Conservation (phyloP, 2,888 invertebrate species). For the Orthosia incerta region DNA sequence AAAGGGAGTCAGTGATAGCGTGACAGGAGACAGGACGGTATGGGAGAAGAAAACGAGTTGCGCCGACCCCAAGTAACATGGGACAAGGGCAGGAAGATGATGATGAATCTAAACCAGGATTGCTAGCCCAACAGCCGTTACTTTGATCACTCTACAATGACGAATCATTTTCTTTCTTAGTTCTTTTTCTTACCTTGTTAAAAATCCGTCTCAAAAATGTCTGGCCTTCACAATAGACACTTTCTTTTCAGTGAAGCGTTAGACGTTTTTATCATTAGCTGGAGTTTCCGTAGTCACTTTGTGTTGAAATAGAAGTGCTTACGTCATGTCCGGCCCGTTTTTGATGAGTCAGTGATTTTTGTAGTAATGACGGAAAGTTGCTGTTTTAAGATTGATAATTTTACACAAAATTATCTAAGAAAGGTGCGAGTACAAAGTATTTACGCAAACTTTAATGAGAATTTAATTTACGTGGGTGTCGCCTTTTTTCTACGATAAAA, state of each 20-base stretch:
- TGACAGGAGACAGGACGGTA: too few relatives aligned
- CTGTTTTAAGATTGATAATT: slow-evolving; percentile 8
- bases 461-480: not conserved
- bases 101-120: too few relatives aligned
- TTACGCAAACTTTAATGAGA: not conserved
- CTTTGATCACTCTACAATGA: slow-evolving; percentile 10
- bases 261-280: slow-evolving; percentile 59
- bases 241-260: slow-evolving; percentile 42
- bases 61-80: too few relatives aligned
- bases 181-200: slow-evolving; percentile 28
- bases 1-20: too few relatives aligned
- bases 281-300: slow-evolving; percentile 55
- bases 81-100: too few relatives aligned
- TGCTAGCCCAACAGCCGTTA: too few relatives aligned
- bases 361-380: not conserved
- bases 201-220: slow-evolving; percentile 39
- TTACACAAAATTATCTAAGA: too few relatives aligned
- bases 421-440: not conserved
- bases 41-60: too few relatives aligned
- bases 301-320: slow-evolving; percentile 55
- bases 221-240: slow-evolving; percentile 41
- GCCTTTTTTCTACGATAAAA: too few relatives aligned
- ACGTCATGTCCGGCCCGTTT: slow-evolving; percentile 64
- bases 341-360: slow-evolving; percentile 53
- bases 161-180: slow-evolving; percentile 1